Conservation (phyloP, 2,797 vertebrate species). For the Rhyacichthys aspro region DNA sequence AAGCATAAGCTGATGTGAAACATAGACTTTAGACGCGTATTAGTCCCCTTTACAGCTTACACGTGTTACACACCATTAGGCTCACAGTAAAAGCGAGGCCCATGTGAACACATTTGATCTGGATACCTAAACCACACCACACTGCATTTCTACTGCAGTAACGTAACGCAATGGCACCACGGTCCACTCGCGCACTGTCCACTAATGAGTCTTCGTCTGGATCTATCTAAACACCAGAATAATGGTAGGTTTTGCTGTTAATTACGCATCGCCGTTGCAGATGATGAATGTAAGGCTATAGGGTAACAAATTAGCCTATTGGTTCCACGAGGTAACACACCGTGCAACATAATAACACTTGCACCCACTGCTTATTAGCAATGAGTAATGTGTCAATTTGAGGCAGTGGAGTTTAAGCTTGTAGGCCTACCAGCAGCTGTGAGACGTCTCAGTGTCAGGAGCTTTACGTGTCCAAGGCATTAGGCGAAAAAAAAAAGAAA, state of each 20-base stretch:
- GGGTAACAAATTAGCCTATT: constrained; percentile 61
- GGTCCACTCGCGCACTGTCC: neutral
- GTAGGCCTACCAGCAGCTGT: constrained; percentile 58
- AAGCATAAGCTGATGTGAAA: too few relatives aligned
- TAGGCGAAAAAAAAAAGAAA: constrained; percentile 50
- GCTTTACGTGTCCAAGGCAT: constrained; percentile 70
- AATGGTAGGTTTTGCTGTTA: constrained; percentile 26
- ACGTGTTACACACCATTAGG: too few relatives aligned
- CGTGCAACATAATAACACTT: constrained; percentile 56
- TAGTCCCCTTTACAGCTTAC: too few relatives aligned
- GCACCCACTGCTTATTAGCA: constrained; percentile 51
- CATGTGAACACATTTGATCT: too few relatives aligned
- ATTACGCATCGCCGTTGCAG: constrained; percentile 40
- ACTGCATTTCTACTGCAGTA: too few relatives aligned
- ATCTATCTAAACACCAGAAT: neutral
- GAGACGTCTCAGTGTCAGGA: constrained; percentile 67
- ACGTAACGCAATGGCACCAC: too few relatives aligned
- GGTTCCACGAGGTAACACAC: constrained; percentile 61
- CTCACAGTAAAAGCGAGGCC: too few relatives aligned
- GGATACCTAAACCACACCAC: too few relatives aligned
- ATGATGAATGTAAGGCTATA: constrained; percentile 15
- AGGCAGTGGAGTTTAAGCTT: constrained; percentile 61
- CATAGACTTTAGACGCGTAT: too few relatives aligned
- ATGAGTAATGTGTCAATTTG: constrained; percentile 58
- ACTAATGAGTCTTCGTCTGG: neutral